These are phyloP conservation scores for Centropus unirufus DNA, from an alignment of 2,113 vertebrate genomes.

Conservation along the genomic window DNA sequence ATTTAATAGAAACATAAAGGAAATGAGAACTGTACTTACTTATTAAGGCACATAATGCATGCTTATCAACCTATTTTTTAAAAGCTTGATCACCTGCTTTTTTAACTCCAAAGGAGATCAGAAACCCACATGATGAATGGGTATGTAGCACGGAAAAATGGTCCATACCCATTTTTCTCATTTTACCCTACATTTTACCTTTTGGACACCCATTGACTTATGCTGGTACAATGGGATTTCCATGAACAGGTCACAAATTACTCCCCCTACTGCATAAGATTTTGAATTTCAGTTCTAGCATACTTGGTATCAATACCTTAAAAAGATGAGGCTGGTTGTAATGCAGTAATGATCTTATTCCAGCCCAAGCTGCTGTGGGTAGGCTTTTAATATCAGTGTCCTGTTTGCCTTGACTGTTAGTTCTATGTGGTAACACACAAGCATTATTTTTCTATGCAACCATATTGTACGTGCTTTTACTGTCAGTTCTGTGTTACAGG, in stretches of 20 bases:
- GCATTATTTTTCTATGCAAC: not conserved
- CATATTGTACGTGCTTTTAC: not conserved
- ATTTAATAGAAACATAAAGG: not conserved
- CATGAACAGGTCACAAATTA: not conserved
- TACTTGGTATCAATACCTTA: not conserved
- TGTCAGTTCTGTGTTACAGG: not conserved
- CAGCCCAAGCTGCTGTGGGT: not conserved
- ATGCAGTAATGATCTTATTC: not conserved
- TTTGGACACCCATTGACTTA: not conserved
- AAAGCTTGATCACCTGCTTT: not conserved
- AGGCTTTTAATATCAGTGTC: not conserved
- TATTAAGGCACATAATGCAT: not conserved
- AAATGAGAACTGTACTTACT: not conserved
- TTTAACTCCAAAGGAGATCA: not conserved
- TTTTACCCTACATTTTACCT: not conserved
- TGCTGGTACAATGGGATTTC: not conserved
- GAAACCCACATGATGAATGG: not conserved
- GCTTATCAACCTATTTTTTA: not conserved
- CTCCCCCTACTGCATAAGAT: not conserved
- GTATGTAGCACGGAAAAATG: not conserved
- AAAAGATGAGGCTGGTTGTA: not conserved
- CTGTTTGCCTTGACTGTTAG: not conserved
- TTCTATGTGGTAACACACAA: not conserved
- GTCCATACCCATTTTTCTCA: not conserved
- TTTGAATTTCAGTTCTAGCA: not conserved